These are phyloP conservation scores for Belgica antarctica DNA, from an alignment of 2,888 invertebrate species.

Conservation along the genomic window DNA sequence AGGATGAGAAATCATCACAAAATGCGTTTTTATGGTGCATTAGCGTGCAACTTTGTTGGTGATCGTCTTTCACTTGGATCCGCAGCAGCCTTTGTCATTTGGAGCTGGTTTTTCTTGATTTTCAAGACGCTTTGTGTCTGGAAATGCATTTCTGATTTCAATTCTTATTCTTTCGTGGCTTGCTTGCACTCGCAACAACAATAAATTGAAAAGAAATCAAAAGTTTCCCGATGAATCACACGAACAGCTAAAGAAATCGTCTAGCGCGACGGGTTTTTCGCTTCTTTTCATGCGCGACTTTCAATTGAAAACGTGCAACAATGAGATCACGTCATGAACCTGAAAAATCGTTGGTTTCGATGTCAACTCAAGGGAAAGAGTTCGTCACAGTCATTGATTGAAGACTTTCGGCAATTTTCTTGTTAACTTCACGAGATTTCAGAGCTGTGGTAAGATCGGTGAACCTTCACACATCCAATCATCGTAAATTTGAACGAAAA, in stretches of 20 bases:
- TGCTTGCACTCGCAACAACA: not conserved
- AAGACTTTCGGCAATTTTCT: not conserved
- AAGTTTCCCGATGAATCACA: not conserved
- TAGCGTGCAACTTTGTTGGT: conserved; percentile 16
- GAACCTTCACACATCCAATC: conserved; percentile 15
- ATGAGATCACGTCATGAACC: conserved; percentile 28
- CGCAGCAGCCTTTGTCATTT: not conserved
- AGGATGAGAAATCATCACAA: conserved; percentile 15
- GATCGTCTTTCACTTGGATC: not conserved
- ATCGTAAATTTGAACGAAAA: conserved; percentile 8
- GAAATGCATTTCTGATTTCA: not conserved
- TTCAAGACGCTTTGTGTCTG: not conserved
- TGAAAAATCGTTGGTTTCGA: conserved; percentile 21
- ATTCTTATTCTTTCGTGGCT: not conserved
- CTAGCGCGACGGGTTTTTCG: conserved; percentile 36
- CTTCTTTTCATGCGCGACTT: conserved; percentile 16
- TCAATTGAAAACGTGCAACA: conserved; percentile 7
- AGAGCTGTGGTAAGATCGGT: not conserved
- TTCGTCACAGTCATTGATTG: conserved; percentile 13
- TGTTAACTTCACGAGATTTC: conserved; percentile 26
- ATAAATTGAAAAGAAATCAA: conserved; percentile 37
- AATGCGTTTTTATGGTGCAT: conserved; percentile 26
- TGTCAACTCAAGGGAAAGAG: conserved; percentile 1
- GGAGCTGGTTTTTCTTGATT: conserved; percentile 38
- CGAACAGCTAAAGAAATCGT: not conserved